phyloP scores from a whole-genome alignment of 2,113 vertebrate species.

The Zosterops japonicus region DNA sequence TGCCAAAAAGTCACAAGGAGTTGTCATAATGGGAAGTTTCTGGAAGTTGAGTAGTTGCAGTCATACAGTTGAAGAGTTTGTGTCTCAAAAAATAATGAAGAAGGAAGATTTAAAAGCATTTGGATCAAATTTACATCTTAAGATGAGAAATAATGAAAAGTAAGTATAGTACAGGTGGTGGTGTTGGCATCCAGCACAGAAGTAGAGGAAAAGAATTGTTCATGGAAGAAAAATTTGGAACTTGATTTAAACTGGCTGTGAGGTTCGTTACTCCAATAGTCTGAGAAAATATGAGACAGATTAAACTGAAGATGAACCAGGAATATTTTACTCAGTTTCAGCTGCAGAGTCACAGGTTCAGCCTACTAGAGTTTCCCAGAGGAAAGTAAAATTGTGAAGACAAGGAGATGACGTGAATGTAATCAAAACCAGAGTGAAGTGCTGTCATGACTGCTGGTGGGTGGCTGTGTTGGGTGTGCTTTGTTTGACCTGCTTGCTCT shows the following conservation, averaged over 20 bases:
- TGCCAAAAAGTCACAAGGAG: not conserved
- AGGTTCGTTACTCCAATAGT: not conserved
- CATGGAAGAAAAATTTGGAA: conserved; percentile 34
- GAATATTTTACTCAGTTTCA: conserved; percentile 36
- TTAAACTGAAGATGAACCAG: not conserved
- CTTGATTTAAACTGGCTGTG: conserved; percentile 1
- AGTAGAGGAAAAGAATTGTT: conserved; percentile 24
- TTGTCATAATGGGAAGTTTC: not conserved
- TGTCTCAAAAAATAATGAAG: not conserved
- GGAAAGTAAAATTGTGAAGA: conserved; percentile 5
- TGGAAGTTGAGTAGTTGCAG: not conserved
- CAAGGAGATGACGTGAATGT: not conserved
- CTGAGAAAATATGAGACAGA: conserved; percentile 2
- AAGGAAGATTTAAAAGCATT: not conserved
- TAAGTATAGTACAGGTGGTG: not conserved
- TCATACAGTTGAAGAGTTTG: not conserved
- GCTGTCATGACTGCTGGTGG: not conserved
- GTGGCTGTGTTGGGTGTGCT: not conserved
- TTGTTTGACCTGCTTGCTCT: not conserved
- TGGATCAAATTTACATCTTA: not conserved
- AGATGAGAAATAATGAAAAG: not conserved
- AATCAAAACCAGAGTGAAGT: not conserved
- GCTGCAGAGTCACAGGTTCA: not conserved
- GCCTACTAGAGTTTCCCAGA: not conserved
- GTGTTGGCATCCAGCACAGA: not conserved